These are phyloP conservation scores for Sycobia sp. DNA, from an alignment of 1,140 invertebrate genomes.

Conservation along the genomic window DNA sequence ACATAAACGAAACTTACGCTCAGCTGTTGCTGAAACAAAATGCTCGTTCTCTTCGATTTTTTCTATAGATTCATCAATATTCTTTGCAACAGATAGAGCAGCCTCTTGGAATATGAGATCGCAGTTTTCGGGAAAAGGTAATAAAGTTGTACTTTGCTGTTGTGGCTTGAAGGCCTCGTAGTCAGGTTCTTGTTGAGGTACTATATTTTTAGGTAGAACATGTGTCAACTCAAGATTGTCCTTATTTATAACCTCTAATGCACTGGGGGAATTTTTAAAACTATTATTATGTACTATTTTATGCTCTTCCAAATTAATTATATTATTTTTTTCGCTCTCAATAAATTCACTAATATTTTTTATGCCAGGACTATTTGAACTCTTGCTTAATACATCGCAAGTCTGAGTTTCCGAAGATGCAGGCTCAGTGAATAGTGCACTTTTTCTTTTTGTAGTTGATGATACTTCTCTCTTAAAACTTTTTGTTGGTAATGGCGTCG, in stretches of 20 bases:
- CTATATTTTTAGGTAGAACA: neutral
- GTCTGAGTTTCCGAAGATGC: neutral
- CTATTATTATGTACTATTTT: too few species aligned
- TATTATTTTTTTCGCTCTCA: too few species aligned
- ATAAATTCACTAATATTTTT: too few species aligned
- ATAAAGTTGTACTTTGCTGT: slow-evolving; percentile 47
- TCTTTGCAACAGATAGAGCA: slow-evolving; percentile 46
- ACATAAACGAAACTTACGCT: too few species aligned
- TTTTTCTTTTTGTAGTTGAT: neutral
- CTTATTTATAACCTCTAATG: too few species aligned
- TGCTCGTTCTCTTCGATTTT: slow-evolving; percentile 41
- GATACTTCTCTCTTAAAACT: neutral
- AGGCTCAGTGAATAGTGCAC: neutral
- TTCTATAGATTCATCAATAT: slow-evolving; percentile 44
- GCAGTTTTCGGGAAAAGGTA: slow-evolving; percentile 26
- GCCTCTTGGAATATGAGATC: slow-evolving; percentile 39
- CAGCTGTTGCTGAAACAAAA: slow-evolving; percentile 45
- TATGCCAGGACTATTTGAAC: too few species aligned
- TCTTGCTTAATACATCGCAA: too few species aligned
- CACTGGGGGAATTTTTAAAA: too few species aligned
- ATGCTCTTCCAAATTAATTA: too few species aligned
- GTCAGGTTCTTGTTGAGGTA: slow-evolving; percentile 25
- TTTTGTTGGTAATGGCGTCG: slow-evolving; percentile 8
- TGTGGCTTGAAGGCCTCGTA: slow-evolving; percentile 48
- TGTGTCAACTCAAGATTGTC: slow-evolving; percentile 12